Evolutionary conservation across 2,113 vertebrate species (phyloP).

Genomic region (Tetrao urogallus): DNA sequence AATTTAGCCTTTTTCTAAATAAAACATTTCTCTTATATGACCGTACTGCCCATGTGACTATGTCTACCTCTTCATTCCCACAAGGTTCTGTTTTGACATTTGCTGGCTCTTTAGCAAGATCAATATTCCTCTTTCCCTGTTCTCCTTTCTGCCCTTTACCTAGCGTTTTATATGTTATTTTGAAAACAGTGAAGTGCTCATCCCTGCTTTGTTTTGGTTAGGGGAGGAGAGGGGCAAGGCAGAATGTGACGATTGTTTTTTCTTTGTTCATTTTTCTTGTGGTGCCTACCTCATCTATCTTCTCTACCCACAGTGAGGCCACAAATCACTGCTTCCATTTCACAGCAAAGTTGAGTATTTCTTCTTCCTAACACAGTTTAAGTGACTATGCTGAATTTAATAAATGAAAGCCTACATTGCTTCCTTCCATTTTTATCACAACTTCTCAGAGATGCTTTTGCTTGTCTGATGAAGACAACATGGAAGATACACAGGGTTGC

Average conservation of each 20-base stretch:
- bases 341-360: neutral
- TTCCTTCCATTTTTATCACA: neutral
- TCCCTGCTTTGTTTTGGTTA: neutral
- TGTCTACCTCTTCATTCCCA: neutral
- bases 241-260: neutral
- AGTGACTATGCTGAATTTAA: neutral
- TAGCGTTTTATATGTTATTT: neutral
- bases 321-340: slow-evolving; percentile 31
- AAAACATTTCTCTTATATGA: neutral
- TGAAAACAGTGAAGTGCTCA: neutral
- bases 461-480: neutral
- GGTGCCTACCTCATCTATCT: neutral
- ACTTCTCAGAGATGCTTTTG: neutral
- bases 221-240: neutral
- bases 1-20: neutral
- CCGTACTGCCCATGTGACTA: neutral
- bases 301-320: neutral
- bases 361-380: neutral
- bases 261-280: neutral
- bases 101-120: neutral
- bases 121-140: neutral
- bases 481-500: neutral
- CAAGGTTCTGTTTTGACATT: slow-evolving; percentile 2
- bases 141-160: neutral
- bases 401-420: neutral